A percentile compares a stretch with the other conserved stretches of the same genome.
Evolutionary conservation across 2,113 vertebrate species (phyloP).

Genomic region (Baryphthengus martii): DNA sequence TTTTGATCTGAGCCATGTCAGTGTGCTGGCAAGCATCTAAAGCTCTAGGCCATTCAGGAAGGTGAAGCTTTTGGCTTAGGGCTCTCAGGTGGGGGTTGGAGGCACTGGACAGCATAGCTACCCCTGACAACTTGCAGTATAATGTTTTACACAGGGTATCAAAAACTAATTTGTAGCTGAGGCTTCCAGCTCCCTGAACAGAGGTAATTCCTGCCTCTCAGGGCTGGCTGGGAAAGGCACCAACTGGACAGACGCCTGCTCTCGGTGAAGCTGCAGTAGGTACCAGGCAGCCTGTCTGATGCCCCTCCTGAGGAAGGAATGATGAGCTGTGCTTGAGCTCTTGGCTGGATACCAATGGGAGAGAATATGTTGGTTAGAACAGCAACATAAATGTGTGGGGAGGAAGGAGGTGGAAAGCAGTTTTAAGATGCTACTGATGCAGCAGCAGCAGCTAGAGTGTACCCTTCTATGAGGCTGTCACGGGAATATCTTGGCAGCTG

Average conservation of each 20-base stretch:
- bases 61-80: not conserved
- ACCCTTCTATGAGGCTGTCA: not conserved
- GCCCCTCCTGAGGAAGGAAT: not conserved
- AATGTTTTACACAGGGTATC: not conserved
- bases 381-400: not conserved
- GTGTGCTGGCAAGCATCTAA: not conserved
- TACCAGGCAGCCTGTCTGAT: not conserved
- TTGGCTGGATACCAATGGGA: slow-evolving; percentile 16
- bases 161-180: not conserved
- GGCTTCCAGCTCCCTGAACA: not conserved
- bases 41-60: not conserved
- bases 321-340: not conserved
- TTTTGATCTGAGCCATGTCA: slow-evolving; percentile 1
- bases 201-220: not conserved
- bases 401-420: slow-evolving; percentile 27
- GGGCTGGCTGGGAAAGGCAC: not conserved
- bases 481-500: not conserved
- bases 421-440: not conserved
- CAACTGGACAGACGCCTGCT: not conserved
- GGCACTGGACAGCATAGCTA: not conserved
- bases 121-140: not conserved
- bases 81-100: not conserved
- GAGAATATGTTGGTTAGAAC: slow-evolving; percentile 2
- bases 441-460: not conserved
- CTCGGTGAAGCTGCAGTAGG: not conserved